These are phyloP conservation scores for Diarsia brunnea DNA, from an alignment of 2,888 invertebrate genomes.

Conservation along the genomic window DNA sequence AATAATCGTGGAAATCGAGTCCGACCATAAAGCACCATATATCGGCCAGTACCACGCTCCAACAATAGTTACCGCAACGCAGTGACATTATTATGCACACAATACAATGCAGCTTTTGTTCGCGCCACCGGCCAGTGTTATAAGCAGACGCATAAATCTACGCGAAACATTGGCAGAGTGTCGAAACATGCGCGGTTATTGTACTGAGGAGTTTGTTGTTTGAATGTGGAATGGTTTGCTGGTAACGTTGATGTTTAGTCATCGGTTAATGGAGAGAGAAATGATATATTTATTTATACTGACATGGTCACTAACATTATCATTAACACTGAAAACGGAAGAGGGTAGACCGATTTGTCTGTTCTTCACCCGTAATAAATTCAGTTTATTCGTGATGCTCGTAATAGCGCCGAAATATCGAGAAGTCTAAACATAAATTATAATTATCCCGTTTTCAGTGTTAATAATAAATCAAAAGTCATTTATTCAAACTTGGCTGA, in stretches of 20 bases:
- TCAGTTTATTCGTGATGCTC: too few relatives aligned
- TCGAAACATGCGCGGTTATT: slow-evolving; percentile 48
- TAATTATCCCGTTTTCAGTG: too few relatives aligned
- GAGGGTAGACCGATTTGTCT: too few relatives aligned
- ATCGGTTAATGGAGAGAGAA: neutral
- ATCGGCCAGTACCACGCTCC: slow-evolving; percentile 35
- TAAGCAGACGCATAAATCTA: slow-evolving; percentile 71
- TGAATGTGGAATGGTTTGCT: slow-evolving; percentile 14
- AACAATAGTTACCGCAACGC: slow-evolving; percentile 65
- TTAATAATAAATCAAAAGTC: too few relatives aligned
- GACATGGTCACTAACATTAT: too few relatives aligned
- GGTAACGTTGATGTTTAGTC: neutral
- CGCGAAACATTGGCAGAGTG: slow-evolving; percentile 60
- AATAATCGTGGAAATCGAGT: slow-evolving; percentile 4
- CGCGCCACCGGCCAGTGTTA: slow-evolving; percentile 66
- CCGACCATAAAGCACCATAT: slow-evolving; percentile 28
- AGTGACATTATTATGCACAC: slow-evolving; percentile 62
- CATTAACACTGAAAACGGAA: too few relatives aligned
- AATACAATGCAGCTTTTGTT: slow-evolving; percentile 72
- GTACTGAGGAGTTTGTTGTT: slow-evolving; percentile 30
- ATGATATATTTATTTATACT: neutral
- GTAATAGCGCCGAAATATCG: too few relatives aligned
- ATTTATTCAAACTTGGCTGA: too few relatives aligned
- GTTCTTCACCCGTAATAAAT: too few relatives aligned
- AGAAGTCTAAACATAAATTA: too few relatives aligned